Evolutionary conservation across 2,888 invertebrate species (phyloP).

Genomic region (Dynastes maya): DNA sequence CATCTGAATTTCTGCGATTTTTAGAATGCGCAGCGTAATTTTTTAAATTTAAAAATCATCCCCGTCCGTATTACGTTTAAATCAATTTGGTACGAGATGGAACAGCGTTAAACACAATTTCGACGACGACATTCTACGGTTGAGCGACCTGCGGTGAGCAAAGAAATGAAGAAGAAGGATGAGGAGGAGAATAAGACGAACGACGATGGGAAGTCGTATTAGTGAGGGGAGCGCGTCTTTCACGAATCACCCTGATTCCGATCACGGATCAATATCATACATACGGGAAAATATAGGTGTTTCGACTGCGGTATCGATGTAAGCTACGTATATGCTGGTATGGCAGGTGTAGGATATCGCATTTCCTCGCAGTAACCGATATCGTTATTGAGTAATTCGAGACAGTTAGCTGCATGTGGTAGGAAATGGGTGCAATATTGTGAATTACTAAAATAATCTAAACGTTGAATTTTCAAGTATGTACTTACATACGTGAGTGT

Average conservation of each 20-base stretch:
- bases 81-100: constrained; percentile 2
- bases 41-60: constrained; percentile 12
- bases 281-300: too few relatives aligned
- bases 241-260: background rate
- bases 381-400: too few relatives aligned
- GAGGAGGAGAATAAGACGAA: background rate
- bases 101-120: background rate
- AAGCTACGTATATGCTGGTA: too few relatives aligned
- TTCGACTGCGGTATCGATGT: too few relatives aligned
- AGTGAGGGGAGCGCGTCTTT: background rate
- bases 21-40: background rate
- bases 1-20: background rate
- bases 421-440: too few relatives aligned
- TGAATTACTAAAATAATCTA: too few relatives aligned
- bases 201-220: background rate
- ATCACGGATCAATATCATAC: background rate
- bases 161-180: background rate
- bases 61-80: background rate
- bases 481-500: too few relatives aligned
- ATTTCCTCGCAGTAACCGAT: too few relatives aligned
- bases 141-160: background rate
- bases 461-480: too few relatives aligned
- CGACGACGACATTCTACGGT: background rate
- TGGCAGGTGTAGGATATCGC: too few relatives aligned
- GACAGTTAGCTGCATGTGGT: too few relatives aligned